Evolutionary conservation across 2,113 vertebrate species (phyloP).

Genomic region (Centrocercus urophasianus): DNA sequence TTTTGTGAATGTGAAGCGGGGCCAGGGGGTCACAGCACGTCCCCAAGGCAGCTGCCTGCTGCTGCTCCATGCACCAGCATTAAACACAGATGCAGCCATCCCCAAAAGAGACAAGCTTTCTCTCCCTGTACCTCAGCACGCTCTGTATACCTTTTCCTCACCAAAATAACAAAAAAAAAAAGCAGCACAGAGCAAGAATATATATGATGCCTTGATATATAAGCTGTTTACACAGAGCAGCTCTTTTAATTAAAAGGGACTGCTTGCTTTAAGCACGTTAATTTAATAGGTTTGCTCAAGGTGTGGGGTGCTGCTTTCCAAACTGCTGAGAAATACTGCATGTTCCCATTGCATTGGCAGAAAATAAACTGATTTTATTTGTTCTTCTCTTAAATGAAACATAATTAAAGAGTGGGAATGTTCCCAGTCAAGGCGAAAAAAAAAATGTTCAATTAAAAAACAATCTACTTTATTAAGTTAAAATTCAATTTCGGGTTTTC

Average conservation of each 20-base stretch:
- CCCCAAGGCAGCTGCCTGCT: neutral
- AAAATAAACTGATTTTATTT: slow-evolving; percentile 52
- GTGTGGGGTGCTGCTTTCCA: neutral
- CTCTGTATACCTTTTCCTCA: neutral
- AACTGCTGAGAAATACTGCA: neutral
- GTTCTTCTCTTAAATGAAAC: slow-evolving; percentile 39
- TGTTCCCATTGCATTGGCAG: neutral
- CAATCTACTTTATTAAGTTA: slow-evolving; percentile 54
- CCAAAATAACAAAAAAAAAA: neutral
- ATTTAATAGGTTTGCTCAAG: neutral
- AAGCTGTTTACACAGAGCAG: neutral
- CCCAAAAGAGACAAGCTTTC: neutral
- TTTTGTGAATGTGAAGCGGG: neutral
- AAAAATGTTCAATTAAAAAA: slow-evolving; percentile 57
- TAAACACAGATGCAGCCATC: neutral
- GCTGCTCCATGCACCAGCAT: neutral
- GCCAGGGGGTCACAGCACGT: accelerated
- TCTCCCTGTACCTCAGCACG: neutral
- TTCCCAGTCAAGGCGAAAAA: slow-evolving; percentile 1
- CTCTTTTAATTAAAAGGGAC: neutral
- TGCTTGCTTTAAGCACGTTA: neutral
- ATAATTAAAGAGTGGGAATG: slow-evolving; percentile 58
- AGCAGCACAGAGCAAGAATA: neutral
- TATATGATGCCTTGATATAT: neutral
- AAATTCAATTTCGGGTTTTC: slow-evolving; percentile 42